Conservation (phyloP, 2,888 invertebrate genomes). For the Folsomia manolachei region DNA sequence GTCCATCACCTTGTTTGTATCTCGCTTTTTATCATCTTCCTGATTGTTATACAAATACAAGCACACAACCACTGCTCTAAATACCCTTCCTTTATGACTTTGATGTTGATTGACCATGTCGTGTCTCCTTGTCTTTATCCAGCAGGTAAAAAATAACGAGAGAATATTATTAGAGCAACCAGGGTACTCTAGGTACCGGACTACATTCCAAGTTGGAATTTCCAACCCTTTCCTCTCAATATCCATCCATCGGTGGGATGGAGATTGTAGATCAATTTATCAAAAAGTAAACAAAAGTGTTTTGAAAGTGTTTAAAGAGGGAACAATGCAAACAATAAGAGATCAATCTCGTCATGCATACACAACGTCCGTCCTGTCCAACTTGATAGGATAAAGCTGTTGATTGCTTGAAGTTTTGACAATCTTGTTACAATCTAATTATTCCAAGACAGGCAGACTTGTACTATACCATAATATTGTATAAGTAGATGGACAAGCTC, state of each 20-base stretch:
- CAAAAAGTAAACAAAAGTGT: conserved; percentile 21
- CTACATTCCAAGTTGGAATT: no score
- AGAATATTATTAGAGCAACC: no score
- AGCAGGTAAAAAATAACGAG: no score
- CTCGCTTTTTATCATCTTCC: not conserved
- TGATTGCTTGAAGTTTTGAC: conserved; percentile 22
- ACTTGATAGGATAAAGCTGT: conserved; percentile 1
- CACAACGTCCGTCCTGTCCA: not conserved
- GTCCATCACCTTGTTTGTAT: no score
- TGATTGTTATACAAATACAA: not conserved
- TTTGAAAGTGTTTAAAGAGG: conserved; percentile 8
- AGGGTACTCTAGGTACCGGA: not conserved
- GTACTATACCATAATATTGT: no score
- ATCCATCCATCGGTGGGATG: not conserved
- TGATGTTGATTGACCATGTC: not conserved
- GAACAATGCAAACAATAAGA: conserved; percentile 23
- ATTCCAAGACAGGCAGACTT: conserved; percentile 12
- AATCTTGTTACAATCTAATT: conserved; percentile 23
- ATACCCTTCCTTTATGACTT: no score
- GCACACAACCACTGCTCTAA: no score
- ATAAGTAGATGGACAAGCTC: not conserved
- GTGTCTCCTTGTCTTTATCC: not conserved
- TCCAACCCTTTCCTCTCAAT: conserved; percentile 13
- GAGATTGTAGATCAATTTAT: conserved; percentile 21
- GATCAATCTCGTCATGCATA: conserved; percentile 20